Evolutionary conservation across 2,888 invertebrate species (phyloP), one percentile per base, ranked within the genome.

Genomic region (Melanargia galathea): DNA sequence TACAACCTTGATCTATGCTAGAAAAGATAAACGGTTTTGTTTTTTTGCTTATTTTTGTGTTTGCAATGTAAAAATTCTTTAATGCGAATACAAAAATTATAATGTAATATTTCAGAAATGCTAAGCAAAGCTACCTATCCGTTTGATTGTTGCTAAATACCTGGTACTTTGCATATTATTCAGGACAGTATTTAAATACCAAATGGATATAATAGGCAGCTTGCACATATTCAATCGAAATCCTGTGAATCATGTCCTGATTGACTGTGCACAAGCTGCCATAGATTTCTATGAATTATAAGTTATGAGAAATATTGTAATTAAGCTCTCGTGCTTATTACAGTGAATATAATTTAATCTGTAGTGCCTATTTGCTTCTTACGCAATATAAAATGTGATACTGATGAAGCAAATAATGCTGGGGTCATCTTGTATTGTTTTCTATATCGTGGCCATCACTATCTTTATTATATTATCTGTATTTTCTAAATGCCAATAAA

Each of bases 181-280:
- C 83, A 78, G 82, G 83, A 79, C 89, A 90, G 90, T 90, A 89
- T 89, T 89, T 75, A 80, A 73, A 83, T 85, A 87, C 88, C 90
- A 88, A 90, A 90, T 84, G 82, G 75, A 76, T 86, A 83, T 75
- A 83, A n/a, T n/a, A n/a, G n/a, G n/a, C n/a, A n/a, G n/a, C n/a
- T n/a, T n/a, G n/a, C n/a, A n/a, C n/a, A n/a, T n/a, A n/a, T n/a
- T n/a, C n/a, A n/a, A n/a, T n/a, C n/a, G n/a, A n/a, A n/a, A n/a
- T n/a, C n/a, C n/a, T n/a, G n/a, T n/a, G n/a, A n/a, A n/a, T n/a
- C n/a, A n/a, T n/a, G n/a, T n/a, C n/a, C n/a, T n/a, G n/a, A n/a
- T n/a, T n/a, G n/a, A n/a, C n/a, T n/a, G n/a, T n/a, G n/a, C n/a
- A n/a, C n/a, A n/a, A n/a, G n/a, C n/a, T n/a, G n/a, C n/a, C n/a